These are phyloP conservation scores for Ascidia mentula DNA, from an alignment of 23 tunicate genomes.

Conservation along the genomic window DNA sequence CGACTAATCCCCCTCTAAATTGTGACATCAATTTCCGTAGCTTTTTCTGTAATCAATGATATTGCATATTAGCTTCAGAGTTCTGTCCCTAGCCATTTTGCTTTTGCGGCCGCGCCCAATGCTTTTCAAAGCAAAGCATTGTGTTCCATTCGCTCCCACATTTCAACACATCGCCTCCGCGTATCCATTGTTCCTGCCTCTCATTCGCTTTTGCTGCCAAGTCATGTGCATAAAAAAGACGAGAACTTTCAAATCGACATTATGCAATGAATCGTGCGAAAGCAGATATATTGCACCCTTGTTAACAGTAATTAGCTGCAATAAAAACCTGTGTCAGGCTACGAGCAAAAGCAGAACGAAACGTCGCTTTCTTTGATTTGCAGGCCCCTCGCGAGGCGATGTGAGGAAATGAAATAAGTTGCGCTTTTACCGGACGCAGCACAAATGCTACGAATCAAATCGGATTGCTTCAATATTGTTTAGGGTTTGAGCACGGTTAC, in stretches of 20 bases:
- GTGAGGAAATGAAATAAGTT: slow-evolving; percentile 25
- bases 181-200: neutral
- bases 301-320: too few species aligned
- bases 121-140: neutral
- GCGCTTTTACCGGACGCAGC: slow-evolving; percentile 1
- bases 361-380: slow-evolving; percentile 6
- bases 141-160: neutral
- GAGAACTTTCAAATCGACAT: too few species aligned
- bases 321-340: too few species aligned
- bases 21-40: neutral
- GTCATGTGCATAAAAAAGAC: neutral
- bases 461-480: neutral
- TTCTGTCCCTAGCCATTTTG: neutral
- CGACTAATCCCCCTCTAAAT: too few species aligned
- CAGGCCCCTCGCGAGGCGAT: slow-evolving; percentile 35
- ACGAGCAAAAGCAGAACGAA: neutral
- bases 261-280: neutral
- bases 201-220: neutral
- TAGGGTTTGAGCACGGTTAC: too few species aligned
- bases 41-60: neutral
- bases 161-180: slow-evolving; percentile 14
- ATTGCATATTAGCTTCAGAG: neutral
- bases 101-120: neutral
- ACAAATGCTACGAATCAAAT: neutral
- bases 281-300: too few species aligned